phyloP scores from a whole-genome alignment of 2,113 vertebrate species.

The Vireo altiloquus region DNA sequence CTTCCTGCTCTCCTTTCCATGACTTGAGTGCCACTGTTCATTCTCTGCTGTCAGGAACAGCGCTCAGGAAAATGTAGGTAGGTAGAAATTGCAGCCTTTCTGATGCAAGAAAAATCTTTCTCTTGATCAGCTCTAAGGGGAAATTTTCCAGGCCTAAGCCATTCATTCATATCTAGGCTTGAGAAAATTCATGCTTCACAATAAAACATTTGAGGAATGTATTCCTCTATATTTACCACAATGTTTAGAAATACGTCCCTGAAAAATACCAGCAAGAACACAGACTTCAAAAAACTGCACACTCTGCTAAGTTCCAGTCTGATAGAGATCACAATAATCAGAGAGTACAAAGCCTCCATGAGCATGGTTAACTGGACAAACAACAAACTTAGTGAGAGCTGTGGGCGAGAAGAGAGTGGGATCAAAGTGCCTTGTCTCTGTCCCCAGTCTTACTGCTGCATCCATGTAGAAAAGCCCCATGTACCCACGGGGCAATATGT shows the following conservation, averaged over 20 bases:
- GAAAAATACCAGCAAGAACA: neutral
- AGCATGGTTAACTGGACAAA: neutral
- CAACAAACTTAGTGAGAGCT: neutral
- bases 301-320: neutral
- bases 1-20: neutral
- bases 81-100: neutral
- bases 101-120: neutral
- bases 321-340: neutral
- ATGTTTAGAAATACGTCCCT: neutral
- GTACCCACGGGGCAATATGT: neutral
- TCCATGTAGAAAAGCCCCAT: neutral
- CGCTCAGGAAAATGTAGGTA: neutral
- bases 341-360: neutral
- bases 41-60: neutral
- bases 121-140: neutral
- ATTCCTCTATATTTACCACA: neutral
- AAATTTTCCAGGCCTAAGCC: neutral
- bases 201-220: slow-evolving; percentile 1
- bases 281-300: neutral
- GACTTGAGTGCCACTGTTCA: neutral
- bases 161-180: neutral
- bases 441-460: neutral
- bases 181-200: neutral
- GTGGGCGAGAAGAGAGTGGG: neutral
- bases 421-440: neutral